phyloP scores from a whole-genome alignment of 2,113 vertebrate species.

The Phycodurus eques region DNA sequence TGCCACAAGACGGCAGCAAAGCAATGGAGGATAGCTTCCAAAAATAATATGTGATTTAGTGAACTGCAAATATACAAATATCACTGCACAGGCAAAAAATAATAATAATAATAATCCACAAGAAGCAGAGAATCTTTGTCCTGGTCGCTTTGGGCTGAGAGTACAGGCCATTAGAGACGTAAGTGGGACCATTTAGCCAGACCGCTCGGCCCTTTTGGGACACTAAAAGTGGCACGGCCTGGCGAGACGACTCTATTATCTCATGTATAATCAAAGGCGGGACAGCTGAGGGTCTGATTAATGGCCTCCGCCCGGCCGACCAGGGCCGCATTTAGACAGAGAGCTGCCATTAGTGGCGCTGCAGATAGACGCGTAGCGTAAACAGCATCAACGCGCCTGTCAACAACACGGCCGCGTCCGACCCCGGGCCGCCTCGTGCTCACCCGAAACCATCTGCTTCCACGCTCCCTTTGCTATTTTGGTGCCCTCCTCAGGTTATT shows the following conservation, averaged over 20 bases:
- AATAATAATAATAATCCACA: too few relatives aligned
- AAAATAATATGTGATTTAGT: too few relatives aligned
- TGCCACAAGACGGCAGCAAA: too few relatives aligned
- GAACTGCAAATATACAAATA: not conserved
- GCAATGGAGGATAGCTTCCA: too few relatives aligned
- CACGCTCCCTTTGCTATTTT: conserved; percentile 20
- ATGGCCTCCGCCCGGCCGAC: conserved; percentile 52
- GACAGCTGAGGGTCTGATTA: conserved; percentile 62
- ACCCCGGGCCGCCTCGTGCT: conserved; percentile 30
- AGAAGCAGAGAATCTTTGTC: not conserved
- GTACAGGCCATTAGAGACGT: not conserved
- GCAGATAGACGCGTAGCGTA: conserved; percentile 55
- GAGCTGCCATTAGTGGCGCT: conserved; percentile 65
- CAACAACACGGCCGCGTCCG: conserved; percentile 57
- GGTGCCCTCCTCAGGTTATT: conserved; percentile 26
- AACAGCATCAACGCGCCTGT: conserved; percentile 69
- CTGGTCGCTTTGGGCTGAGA: not conserved
- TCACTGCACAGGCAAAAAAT: not conserved
- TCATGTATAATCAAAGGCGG: conserved; percentile 59
- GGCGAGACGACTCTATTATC: conserved; percentile 57
- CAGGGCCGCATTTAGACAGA: conserved; percentile 60
- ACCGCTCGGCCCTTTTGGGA: conserved; percentile 23
- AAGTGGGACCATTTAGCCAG: conserved; percentile 21
- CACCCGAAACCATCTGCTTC: conserved; percentile 33
- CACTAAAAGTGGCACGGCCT: conserved; percentile 34